A percentile compares a stretch with the other conserved stretches of the same genome.
phyloP scores from a whole-genome alignment of 2,113 vertebrate species.

The Istiophorus platypterus region DNA sequence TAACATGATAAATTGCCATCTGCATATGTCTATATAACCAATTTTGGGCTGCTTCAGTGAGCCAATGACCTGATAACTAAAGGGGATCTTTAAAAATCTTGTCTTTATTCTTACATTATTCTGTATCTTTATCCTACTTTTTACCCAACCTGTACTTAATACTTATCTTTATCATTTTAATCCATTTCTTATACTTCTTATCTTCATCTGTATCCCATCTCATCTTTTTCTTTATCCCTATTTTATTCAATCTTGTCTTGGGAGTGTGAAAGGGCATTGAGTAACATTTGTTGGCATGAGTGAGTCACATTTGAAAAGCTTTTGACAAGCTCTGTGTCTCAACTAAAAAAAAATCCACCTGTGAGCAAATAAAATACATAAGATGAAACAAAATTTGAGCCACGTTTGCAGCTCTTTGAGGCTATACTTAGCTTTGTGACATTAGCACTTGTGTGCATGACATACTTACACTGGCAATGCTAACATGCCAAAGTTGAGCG shows the following conservation, averaged over 20 bases:
- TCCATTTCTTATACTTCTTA: background rate
- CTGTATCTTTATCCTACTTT: background rate
- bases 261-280: background rate
- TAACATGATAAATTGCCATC: slow-evolving; percentile 45
- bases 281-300: background rate
- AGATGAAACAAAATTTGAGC: background rate
- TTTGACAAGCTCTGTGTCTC: background rate
- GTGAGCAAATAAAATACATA: background rate
- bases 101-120: no score
- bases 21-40: slow-evolving; percentile 55
- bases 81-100: background rate
- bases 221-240: background rate
- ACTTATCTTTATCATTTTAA: background rate
- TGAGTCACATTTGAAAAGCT: background rate
- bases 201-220: background rate
- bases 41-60: slow-evolving; percentile 23
- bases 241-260: background rate
- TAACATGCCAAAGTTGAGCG: background rate
- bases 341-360: background rate
- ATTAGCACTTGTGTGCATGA: no score
- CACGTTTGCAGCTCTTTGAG: no score
- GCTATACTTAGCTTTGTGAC: no score
- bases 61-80: slow-evolving; percentile 1
- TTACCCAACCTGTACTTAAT: background rate
- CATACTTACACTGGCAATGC: background rate